Base-by-base conservation (phyloP, 2,113 vertebrate species). In the Sialia sialis region DNA sequence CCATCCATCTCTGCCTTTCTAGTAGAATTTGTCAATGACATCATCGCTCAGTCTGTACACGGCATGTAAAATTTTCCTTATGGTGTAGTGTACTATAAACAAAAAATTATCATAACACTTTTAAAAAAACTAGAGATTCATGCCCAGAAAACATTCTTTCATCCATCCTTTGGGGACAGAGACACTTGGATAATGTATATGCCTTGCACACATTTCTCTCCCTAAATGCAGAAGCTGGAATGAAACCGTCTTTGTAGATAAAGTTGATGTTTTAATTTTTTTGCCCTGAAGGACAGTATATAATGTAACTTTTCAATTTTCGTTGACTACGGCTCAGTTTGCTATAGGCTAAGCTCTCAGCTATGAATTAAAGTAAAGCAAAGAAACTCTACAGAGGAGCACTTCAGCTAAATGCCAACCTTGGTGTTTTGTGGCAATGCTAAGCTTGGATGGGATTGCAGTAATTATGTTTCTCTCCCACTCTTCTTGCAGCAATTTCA, bases 211-310 rank as follows among this genome's bases (percentile, higher is more conserved):
- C 20, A 56, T 23, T 95, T 90, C 67, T 74, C 27, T 88, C 72
- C 36, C 64, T 90, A 74, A 91, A 92, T 49, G 73, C 26, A 81
- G 68, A 68, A 93, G n/a, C 90, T 92, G 83, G 82, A 94, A 92
- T 64, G 79, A 86, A 95, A 81, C 15, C 0, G 1, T 77, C 92
- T 92, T 75, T 93, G 83, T 86, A 94, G 90, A 75, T 72, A 85
- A 93, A 90, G 76, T 94, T 85, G 93, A 89, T 87, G 69, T 82
- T 92, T 92, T 79, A 91, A 68, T 81, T 72, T 92, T 95, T 96
- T 94, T 79, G 69, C 70, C 78, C 93, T 44, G 43, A 93, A 96
- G 94, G 87, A 63, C 70, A 67, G 56, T 70, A 90, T 87, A 48
- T 73, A 89, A 84, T 64, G 36, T 90, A 93, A 55, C 44, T 94